Evolutionary conservation across 2,113 vertebrate genomes (phyloP).

Genomic region (Emydura subglobosa): DNA sequence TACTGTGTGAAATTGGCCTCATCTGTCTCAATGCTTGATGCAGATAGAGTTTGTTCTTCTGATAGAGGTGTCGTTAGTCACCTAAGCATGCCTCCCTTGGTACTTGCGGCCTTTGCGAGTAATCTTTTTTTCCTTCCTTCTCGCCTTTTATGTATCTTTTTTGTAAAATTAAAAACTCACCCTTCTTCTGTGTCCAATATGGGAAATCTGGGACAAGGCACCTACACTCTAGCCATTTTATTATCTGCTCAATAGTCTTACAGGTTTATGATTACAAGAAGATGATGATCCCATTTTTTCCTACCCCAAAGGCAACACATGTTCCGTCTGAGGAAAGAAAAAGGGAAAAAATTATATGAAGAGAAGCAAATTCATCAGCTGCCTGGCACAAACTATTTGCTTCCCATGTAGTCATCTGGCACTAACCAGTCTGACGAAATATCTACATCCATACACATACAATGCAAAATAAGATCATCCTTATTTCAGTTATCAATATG

Average conservation of each 20-base stretch:
- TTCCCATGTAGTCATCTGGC: neutral
- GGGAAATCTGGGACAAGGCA: neutral
- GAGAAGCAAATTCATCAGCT: neutral
- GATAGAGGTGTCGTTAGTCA: conserved; percentile 97
- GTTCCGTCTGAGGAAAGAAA: neutral
- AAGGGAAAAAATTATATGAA: neutral
- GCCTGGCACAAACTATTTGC: neutral
- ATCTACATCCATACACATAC: neutral
- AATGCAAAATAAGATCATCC: neutral
- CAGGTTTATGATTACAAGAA: neutral
- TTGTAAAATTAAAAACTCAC: conserved; percentile 80
- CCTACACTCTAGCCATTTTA: neutral
- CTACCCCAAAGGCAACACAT: conserved; percentile 21
- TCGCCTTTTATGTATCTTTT: conserved; percentile 76
- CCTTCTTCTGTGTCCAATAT: conserved; percentile 54
- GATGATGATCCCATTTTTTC: neutral
- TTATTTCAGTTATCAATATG: accelerated
- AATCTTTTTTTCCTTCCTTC: conserved; percentile 71
- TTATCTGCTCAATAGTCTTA: neutral
- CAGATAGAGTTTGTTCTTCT: conserved; percentile 98
- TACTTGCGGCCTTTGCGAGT: conserved; percentile 80
- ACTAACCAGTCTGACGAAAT: neutral
- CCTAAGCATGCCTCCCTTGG: conserved; percentile 91
- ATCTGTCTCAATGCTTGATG: conserved; percentile 99
- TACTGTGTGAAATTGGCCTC: conserved; percentile 99